These are phyloP conservation scores for Morinoia aosen DNA, from an alignment of 2,888 invertebrate species.

Conservation along the genomic window DNA sequence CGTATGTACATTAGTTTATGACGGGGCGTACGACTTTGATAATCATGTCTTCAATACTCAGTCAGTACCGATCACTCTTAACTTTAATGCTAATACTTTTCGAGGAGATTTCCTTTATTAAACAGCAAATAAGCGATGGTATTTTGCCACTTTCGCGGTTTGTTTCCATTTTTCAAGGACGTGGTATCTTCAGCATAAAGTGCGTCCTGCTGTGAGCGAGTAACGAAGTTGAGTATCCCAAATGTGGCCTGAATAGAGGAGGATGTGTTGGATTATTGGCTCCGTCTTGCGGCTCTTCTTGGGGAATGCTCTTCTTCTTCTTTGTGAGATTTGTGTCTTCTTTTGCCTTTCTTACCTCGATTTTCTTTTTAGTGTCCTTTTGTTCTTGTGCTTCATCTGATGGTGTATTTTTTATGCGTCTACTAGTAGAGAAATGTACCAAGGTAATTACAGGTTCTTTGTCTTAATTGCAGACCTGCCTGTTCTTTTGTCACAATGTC, in stretches of 20 bases:
- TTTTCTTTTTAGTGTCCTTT: not conserved
- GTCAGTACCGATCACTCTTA: too few species aligned
- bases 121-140: too few species aligned
- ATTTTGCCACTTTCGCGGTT: not conserved
- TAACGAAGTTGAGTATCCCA: not conserved
- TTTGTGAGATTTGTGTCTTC: not conserved
- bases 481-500: not conserved
- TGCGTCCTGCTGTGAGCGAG: not conserved
- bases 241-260: not conserved
- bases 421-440: not conserved
- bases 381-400: not conserved
- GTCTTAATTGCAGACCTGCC: not conserved
- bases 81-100: too few species aligned
- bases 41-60: too few species aligned
- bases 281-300: not conserved
- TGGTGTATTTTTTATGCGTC: not conserved
- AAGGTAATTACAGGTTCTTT: not conserved
- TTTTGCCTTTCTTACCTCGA: too few species aligned
- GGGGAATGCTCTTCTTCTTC: not conserved
- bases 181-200: not conserved
- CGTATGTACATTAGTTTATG: not conserved
- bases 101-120: too few species aligned
- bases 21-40: too few species aligned
- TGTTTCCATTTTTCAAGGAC: not conserved
- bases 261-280: constrained; percentile 3